Evolutionary conservation across 2,888 invertebrate genomes (phyloP).

Genomic region (Bugulina stolonifera): DNA sequence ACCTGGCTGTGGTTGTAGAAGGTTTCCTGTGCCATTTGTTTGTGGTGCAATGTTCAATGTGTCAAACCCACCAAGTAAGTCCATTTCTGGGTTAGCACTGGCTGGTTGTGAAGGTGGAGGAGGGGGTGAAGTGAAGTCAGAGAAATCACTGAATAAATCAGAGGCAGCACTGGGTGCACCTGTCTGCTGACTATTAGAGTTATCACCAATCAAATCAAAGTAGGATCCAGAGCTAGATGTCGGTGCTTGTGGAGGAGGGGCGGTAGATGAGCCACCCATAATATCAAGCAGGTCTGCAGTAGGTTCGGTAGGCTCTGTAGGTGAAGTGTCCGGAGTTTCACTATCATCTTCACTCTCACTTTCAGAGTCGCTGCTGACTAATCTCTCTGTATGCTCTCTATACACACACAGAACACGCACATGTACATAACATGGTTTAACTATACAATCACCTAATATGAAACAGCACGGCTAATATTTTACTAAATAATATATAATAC

Average conservation of each 20-base stretch:
- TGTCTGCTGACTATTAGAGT: not conserved
- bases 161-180: not conserved
- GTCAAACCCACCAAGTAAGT: slow-evolving; percentile 19
- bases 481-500: too few relatives aligned
- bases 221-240: not conserved
- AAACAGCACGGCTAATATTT: too few relatives aligned
- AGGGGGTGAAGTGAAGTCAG: not conserved
- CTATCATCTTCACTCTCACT: slow-evolving; percentile 20
- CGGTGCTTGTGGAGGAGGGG: not conserved
- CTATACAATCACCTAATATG: too few relatives aligned
- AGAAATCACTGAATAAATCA: not conserved
- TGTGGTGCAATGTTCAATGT: not conserved
- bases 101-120: not conserved
- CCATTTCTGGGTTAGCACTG: not conserved
- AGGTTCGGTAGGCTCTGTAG: not conserved
- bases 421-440: too few relatives aligned
- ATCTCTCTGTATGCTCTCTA: slow-evolving; percentile 18
- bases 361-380: slow-evolving; percentile 21
- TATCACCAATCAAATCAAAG: slow-evolving; percentile 12
- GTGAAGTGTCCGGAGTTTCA: not conserved
- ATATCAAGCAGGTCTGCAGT: slow-evolving; percentile 1
- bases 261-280: too few relatives aligned
- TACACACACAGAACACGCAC: not conserved
- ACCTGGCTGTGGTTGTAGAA: not conserved
- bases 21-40: not conserved